A percentile compares a stretch with the other conserved stretches of the same genome.
Conservation (phyloP, 2,113 vertebrate genomes). For the Albula glossodonta region DNA sequence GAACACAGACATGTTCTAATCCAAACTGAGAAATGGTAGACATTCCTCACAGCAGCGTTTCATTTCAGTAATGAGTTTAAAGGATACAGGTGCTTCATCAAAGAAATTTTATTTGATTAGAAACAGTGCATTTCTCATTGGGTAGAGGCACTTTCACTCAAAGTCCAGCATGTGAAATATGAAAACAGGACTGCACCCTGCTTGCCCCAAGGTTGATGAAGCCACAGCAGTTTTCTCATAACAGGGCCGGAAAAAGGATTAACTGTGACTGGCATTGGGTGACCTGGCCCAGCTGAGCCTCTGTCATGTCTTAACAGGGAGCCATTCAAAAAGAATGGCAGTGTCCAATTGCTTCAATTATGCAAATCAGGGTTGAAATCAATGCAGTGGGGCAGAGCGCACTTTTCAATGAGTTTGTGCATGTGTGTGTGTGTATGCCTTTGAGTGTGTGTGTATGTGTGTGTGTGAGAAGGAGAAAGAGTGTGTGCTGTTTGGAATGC, state of each 20-base stretch:
- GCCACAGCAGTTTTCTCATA: neutral
- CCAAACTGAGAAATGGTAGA: too few species aligned
- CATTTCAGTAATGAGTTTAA: too few species aligned
- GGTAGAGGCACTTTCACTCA: neutral
- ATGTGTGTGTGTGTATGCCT: neutral
- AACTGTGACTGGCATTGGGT: slow-evolving; percentile 77
- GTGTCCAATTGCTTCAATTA: slow-evolving; percentile 92
- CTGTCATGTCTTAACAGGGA: slow-evolving; percentile 75
- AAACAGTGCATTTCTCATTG: neutral
- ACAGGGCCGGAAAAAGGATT: slow-evolving; percentile 69
- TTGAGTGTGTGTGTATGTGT: neutral
- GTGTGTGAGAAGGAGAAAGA: neutral
- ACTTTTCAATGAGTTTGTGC: slow-evolving; percentile 70
- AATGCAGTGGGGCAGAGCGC: slow-evolving; percentile 68
- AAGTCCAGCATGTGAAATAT: neutral
- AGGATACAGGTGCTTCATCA: neutral
- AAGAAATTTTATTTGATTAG: neutral
- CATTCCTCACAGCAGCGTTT: too few species aligned
- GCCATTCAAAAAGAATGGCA: slow-evolving; percentile 76
- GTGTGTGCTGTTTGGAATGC: neutral
- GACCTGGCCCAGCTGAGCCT: slow-evolving; percentile 70
- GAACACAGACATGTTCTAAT: too few species aligned
- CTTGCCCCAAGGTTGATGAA: neutral
- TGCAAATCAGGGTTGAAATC: slow-evolving; percentile 85
- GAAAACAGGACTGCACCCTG: neutral